Percentiles rank a stretch among this genome's conserved stretches.
These are phyloP conservation scores for Poeciliopsis presidionis DNA, from an alignment of 2,797 vertebrate genomes.

Conservation along the genomic window DNA sequence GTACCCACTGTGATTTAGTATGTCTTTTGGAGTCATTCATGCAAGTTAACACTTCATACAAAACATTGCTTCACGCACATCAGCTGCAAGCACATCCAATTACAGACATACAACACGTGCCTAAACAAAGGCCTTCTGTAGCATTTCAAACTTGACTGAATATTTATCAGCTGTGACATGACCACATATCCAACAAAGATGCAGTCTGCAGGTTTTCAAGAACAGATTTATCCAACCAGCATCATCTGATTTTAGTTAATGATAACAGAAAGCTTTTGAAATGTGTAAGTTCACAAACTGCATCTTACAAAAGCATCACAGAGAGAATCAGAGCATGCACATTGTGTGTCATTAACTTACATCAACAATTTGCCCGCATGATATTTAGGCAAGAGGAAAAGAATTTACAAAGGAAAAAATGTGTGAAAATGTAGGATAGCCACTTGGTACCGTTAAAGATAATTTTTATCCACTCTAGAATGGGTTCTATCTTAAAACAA, in stretches of 20 bases:
- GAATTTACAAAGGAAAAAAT: constrained; percentile 99
- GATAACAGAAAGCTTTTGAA: constrained; percentile 7
- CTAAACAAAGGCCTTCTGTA: constrained; percentile 42
- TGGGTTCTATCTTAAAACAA: constrained; percentile 84
- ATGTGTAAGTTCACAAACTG: constrained; percentile 55
- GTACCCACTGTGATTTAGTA: neutral
- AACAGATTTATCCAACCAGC: neutral
- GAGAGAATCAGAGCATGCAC: constrained; percentile 89
- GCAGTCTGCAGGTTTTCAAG: constrained; percentile 58
- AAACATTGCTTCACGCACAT: constrained; percentile 28
- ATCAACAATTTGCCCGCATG: constrained; percentile 99
- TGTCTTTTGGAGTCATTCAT: constrained; percentile 6
- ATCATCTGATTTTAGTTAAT: neutral
- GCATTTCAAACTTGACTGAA: neutral
- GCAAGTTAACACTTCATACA: constrained; percentile 26
- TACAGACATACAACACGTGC: constrained; percentile 63
- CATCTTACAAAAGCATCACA: constrained; percentile 50
- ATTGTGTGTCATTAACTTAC: constrained; percentile 98
- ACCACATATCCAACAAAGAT: constrained; percentile 39
- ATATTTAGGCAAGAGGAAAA: constrained; percentile 99
- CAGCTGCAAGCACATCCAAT: constrained; percentile 59
- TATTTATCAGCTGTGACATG: constrained; percentile 35
- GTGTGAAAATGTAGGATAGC: constrained; percentile 97
- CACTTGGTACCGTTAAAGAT: constrained; percentile 91
- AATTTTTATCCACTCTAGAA: constrained; percentile 86